Base-by-base conservation (phyloP, 1,140 invertebrate genomes). In the Dendrolimus punctatus region DNA sequence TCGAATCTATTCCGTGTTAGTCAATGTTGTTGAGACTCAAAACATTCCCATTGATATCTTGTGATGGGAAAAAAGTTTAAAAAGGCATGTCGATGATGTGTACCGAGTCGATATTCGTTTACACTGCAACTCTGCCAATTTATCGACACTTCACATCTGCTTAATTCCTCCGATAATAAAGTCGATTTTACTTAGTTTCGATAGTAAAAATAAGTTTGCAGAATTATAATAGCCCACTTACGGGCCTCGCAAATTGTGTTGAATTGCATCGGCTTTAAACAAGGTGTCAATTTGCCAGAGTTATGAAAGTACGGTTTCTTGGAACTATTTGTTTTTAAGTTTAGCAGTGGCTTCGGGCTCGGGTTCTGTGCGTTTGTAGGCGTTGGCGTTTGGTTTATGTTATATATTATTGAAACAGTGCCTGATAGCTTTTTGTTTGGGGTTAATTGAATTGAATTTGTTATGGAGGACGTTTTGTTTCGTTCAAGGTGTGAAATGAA, bases 241-340 rank as follows among this genome's bases (percentile, higher is more conserved):
- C 77, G 66, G 63, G 70, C 74, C 67, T 66, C 66, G 78, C 77
- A 83, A 83, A 83, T 85, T 76, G 82, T 77, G 63, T 64, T 64
- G 80, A 76, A 80, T 82, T 77, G 78, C 76, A 66, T 72, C 65
- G 78, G 67, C 58, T 74, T 23, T 73, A 72, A 76, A 80, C 82
- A 81, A 84, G 82, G 82, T 85, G 82, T 85, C 82, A 85, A 85
- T 85, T 85, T 85, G 76, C 76, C 62, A 69, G 69, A 84, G 79
- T 85, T 85, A 83, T 85, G 82, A 85, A 85, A 85, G 78, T 64
- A 66, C 62, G 58, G 65, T 64, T 85, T 85, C 82, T 74, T 46
- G 64, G 82, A 85, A 85, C 73, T 85, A 85, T 85, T 85, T 85
- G 82, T 85, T 85, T 85, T 85, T 69, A 73, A 72, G 66, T 67